Conservation (phyloP, 2,888 invertebrate genomes). For the Limnephilus lunatus region DNA sequence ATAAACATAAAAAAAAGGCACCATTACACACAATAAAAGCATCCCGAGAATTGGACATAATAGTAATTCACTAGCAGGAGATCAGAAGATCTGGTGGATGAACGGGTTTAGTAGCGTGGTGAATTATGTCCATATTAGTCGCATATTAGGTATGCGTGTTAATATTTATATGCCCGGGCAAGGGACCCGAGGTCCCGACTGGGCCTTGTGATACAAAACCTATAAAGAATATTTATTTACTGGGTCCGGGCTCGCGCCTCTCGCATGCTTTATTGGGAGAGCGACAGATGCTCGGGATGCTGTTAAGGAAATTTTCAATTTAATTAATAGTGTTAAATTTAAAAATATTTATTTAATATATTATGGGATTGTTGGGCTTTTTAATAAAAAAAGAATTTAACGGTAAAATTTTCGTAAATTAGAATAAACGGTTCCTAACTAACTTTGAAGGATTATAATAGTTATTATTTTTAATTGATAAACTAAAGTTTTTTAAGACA, state of each 20-base stretch:
- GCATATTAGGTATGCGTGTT: constrained; percentile 41
- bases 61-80: constrained; percentile 37
- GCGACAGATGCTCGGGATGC: neutral
- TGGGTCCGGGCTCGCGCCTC: constrained; percentile 34
- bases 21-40: constrained; percentile 46
- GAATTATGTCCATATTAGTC: constrained; percentile 49
- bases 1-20: constrained; percentile 15
- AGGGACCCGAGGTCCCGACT: neutral
- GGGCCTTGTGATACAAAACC: constrained; percentile 30
- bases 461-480: too few relatives aligned
- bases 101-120: constrained; percentile 39
- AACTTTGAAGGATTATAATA: too few relatives aligned
- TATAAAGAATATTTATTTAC: constrained; percentile 50
- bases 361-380: neutral
- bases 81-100: neutral
- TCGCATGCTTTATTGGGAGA: constrained; percentile 33
- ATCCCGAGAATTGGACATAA: constrained; percentile 33
- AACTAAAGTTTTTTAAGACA: too few relatives aligned
- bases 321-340: neutral
- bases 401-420: too few relatives aligned
- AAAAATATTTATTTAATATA: neutral
- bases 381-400: neutral
- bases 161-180: constrained; percentile 35
- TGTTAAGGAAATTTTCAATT: neutral
- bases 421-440: too few relatives aligned